phyloP scores from a whole-genome alignment of 1,140 invertebrate species.

The Drosophila micromelanica region DNA sequence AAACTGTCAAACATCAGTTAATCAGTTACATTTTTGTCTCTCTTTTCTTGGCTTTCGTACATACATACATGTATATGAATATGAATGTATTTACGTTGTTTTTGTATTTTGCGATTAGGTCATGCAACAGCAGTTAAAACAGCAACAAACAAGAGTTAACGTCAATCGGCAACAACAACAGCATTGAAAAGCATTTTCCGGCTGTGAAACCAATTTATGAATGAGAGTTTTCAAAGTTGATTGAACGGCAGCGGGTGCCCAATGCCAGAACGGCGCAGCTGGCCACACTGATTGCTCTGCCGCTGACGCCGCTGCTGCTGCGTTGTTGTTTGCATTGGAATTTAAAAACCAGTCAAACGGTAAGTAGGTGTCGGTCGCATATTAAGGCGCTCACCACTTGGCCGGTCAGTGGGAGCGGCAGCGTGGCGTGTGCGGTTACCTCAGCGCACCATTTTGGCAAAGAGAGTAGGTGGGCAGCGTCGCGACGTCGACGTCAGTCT shows the following conservation, averaged over 20 bases:
- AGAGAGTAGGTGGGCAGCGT: no score
- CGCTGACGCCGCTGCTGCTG: neutral
- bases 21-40: conserved; percentile 47
- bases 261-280: conserved; percentile 24
- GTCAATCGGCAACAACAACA: conserved; percentile 24
- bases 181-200: conserved; percentile 56
- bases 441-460: conserved; percentile 80
- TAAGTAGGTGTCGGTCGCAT: conserved; percentile 82
- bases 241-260: conserved; percentile 44
- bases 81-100: neutral
- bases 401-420: conserved; percentile 49
- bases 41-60: conserved; percentile 30
- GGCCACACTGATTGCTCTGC: conserved; percentile 40
- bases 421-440: conserved; percentile 65
- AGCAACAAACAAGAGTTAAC: conserved; percentile 52
- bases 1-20: conserved; percentile 41
- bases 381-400: conserved; percentile 51
- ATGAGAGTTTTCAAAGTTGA: conserved; percentile 58
- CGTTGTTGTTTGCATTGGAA: conserved; percentile 56
- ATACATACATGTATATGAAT: conserved; percentile 21
- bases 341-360: conserved; percentile 72
- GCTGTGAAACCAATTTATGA: conserved; percentile 59
- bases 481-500: no score
- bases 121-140: conserved; percentile 66
- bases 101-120: conserved; percentile 75